These are phyloP conservation scores for Hydrolagus affinis DNA, from an alignment of 2,113 vertebrate species.

Conservation along the genomic window DNA sequence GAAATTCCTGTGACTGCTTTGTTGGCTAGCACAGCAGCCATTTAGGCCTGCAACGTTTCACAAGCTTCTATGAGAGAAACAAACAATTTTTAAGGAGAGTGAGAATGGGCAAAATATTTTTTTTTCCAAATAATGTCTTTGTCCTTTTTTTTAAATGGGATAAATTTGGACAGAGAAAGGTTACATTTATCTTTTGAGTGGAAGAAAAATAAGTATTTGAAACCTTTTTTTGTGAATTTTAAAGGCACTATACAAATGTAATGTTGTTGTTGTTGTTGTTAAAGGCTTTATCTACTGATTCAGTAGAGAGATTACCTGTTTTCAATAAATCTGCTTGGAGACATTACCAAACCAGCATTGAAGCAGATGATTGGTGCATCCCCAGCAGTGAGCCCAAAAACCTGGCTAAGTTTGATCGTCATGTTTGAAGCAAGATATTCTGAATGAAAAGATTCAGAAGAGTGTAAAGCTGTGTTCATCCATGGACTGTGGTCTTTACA, in stretches of 20 bases:
- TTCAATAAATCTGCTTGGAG: slow-evolving; percentile 89
- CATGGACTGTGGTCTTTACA: background rate
- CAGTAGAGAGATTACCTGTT: slow-evolving; percentile 87
- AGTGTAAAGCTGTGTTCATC: background rate
- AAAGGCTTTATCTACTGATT: slow-evolving; percentile 87
- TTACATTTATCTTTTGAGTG: background rate
- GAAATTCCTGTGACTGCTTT: too few relatives aligned
- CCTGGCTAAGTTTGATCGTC: slow-evolving; percentile 51
- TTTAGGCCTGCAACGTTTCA: too few relatives aligned
- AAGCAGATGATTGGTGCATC: slow-evolving; percentile 92
- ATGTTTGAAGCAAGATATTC: background rate
- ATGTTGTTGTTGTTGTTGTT: slow-evolving; percentile 32
- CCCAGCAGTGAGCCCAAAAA: slow-evolving; percentile 83
- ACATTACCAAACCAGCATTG: slow-evolving; percentile 75
- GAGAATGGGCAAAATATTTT: too few relatives aligned
- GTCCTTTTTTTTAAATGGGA: too few relatives aligned
- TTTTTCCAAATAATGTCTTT: too few relatives aligned
- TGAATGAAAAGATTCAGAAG: background rate
- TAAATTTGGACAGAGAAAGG: too few relatives aligned
- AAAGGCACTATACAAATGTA: too few relatives aligned
- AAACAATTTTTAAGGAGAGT: too few relatives aligned
- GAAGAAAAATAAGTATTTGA: background rate
- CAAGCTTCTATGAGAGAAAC: too few relatives aligned
- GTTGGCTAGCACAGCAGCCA: too few relatives aligned
- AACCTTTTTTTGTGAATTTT: background rate